Evolutionary conservation across 1,140 invertebrate genomes (phyloP), one percentile per base, ranked within the genome.

Genomic region (Odontomachus brunneus): DNA sequence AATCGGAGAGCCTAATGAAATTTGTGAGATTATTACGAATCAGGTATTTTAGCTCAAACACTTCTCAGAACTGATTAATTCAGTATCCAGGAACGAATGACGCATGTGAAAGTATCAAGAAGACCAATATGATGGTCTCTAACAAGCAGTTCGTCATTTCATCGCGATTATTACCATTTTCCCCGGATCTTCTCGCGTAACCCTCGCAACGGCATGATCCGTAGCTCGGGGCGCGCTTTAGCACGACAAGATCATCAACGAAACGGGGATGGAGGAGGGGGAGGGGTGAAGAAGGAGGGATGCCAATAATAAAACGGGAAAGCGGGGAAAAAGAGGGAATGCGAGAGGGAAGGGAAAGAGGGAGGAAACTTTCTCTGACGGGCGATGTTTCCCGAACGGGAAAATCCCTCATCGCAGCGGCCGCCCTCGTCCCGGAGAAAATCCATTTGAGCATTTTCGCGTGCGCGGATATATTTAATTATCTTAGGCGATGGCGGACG

Each of bases 391-490:
- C 51, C 26, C 48, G 55, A 82, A 84, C 33, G 22, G 78, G 80
- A 86, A 91, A 91, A 90, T 90, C 87, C 83, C 84, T 89, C 90
- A 91, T 89, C 89, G 82, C 69, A 73, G 71, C 85, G 49, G 51
- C 26, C 29, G 53, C 26, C 69, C 63, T 44, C 81, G 57, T 19
- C 53, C 53, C n/a, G 60, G 24, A 83, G 86, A 87, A 91, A 92
- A 91, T 90, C 89, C 89, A 88, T 91, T 90, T 85, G 88, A 91
- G 82, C 91, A 89, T 90, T 92, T 91, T 89, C 84, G 38, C 38
- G 88, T 91, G 82, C 85, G 66, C 87, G 80, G 91, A 92, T 92
- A 91, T 92, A 92, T 92, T 91, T 92, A 92, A 92, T 92, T 92
- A 92, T 92, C 90, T 90, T 65, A 57, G 65, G 14, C 75, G 49